Evolutionary conservation across 2,113 vertebrate genomes (phyloP).

Genomic region (Muscicapa adusta): DNA sequence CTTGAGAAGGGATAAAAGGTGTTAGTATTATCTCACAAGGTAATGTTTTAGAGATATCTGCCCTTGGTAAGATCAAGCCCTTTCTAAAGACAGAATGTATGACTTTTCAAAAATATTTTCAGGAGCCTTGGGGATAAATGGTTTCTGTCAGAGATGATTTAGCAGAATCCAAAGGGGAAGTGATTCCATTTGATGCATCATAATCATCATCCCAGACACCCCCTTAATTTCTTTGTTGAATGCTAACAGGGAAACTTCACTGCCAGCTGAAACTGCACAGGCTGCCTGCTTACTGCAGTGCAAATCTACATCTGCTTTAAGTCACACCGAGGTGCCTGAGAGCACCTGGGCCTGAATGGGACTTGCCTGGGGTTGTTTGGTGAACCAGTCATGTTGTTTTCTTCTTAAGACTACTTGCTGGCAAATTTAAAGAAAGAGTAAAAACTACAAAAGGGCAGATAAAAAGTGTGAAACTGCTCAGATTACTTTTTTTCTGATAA

Average conservation of each 20-base stretch:
- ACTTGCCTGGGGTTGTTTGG: background rate
- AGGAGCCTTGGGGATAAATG: background rate
- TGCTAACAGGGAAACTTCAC: rapidly evolving
- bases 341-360: background rate
- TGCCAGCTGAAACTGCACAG: background rate
- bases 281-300: background rate
- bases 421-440: background rate
- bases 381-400: background rate
- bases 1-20: background rate
- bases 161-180: background rate
- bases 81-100: background rate
- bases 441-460: background rate
- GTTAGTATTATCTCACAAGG: background rate
- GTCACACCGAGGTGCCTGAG: background rate
- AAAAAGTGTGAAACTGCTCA: background rate
- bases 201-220: background rate
- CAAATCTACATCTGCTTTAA: background rate
- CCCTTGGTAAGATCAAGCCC: background rate
- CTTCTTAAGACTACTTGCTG: background rate
- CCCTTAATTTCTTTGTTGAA: background rate
- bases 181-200: background rate
- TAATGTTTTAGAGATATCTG: background rate
- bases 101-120: background rate
- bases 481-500: background rate
- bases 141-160: conserved; percentile 34